phyloP scores from a whole-genome alignment of 2,113 vertebrate species.

The Pelodiscus sinensis region DNA sequence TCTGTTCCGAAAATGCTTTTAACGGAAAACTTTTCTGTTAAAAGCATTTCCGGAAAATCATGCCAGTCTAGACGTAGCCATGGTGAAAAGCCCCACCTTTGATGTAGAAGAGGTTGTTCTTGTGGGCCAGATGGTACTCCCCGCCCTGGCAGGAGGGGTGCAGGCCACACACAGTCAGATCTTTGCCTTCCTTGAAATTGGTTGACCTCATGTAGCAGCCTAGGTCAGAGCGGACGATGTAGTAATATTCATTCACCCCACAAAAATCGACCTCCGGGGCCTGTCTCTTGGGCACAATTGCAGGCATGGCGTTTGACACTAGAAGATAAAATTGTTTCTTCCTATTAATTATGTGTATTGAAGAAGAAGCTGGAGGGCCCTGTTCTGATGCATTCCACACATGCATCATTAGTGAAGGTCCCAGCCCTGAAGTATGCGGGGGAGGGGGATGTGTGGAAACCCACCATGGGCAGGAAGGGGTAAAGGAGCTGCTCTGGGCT shows the following conservation, averaged over 20 bases:
- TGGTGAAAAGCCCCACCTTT: neutral
- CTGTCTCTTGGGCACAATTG: neutral
- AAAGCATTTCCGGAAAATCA: no score
- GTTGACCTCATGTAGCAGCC: neutral
- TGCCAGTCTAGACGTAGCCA: no score
- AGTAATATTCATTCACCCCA: neutral
- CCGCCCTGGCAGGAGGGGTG: constrained; percentile 3
- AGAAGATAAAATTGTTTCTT: neutral
- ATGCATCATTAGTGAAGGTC: no score
- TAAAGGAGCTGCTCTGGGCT: no score
- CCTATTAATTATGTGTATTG: no score
- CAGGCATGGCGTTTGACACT: neutral
- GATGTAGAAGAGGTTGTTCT: constrained; percentile 1
- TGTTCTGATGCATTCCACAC: no score
- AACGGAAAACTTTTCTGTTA: no score
- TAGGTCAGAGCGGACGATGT: constrained; percentile 19
- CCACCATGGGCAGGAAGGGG: no score
- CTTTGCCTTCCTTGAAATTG: neutral
- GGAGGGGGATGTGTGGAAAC: no score
- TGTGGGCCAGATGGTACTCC: constrained; percentile 6
- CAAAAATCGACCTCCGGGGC: neutral
- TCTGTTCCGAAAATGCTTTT: no score
- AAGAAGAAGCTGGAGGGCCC: no score
- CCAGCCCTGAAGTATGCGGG: no score
- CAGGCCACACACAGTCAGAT: neutral